These are phyloP conservation scores for Apus apus DNA, from an alignment of 2,113 vertebrate species.

Conservation along the genomic window DNA sequence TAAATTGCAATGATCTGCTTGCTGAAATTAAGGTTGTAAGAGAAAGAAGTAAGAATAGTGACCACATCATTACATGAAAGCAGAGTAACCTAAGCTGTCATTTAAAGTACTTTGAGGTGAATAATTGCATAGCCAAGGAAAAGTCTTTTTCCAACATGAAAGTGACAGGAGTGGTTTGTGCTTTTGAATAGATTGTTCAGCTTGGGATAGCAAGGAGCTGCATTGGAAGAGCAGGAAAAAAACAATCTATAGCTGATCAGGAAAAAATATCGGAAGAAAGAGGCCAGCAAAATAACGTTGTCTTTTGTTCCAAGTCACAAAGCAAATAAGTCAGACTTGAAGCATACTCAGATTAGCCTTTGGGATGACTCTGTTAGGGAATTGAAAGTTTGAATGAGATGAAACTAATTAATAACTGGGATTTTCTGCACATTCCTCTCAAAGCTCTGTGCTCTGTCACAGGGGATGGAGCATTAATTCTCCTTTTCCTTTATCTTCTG, in stretches of 20 bases:
- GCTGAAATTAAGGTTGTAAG: neutral
- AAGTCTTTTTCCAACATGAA: neutral
- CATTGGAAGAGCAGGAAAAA: neutral
- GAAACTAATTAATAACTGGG: neutral
- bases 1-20: neutral
- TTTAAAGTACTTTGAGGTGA: neutral
- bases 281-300: neutral
- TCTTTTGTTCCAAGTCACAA: neutral
- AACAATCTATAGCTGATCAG: neutral
- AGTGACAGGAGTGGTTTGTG: neutral
- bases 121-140: neutral
- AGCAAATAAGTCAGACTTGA: neutral
- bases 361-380: neutral
- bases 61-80: neutral
- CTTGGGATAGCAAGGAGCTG: neutral
- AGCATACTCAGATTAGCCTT: neutral
- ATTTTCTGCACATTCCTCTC: neutral
- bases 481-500: neutral
- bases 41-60: neutral
- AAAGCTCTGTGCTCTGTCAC: neutral
- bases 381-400: neutral
- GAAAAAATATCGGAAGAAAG: neutral
- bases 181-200: neutral
- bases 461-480: neutral
- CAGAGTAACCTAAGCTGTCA: neutral